These are phyloP conservation scores for Ochropleura leucogaster DNA, from an alignment of 2,888 invertebrate species.

Conservation along the genomic window DNA sequence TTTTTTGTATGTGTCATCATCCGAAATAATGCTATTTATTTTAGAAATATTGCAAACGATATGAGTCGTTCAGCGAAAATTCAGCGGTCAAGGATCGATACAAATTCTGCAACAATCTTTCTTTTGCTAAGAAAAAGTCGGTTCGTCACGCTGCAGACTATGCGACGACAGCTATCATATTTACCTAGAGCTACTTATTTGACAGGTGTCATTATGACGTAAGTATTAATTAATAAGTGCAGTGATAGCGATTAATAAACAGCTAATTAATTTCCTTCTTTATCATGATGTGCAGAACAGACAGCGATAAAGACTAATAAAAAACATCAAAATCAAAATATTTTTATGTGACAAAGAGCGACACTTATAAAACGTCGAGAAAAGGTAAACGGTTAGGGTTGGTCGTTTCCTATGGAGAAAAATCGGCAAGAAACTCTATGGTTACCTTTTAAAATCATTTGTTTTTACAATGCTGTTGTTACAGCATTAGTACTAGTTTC, in stretches of 20 bases:
- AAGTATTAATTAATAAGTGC: not conserved
- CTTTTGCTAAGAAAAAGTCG: not conserved
- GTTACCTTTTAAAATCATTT: too few species aligned
- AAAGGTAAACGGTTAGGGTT: too few species aligned
- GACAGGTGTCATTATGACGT: constrained; percentile 1
- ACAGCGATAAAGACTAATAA: not conserved
- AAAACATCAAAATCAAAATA: not conserved
- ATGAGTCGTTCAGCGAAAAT: not conserved
- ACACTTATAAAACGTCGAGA: too few species aligned
- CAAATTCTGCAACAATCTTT: not conserved
- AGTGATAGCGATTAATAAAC: not conserved
- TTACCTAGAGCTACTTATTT: not conserved
- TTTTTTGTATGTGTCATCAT: too few species aligned
- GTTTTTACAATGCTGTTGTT: too few species aligned
- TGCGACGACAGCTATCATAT: not conserved
- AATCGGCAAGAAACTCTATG: too few species aligned
- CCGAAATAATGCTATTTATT: too few species aligned
- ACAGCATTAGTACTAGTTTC: too few species aligned
- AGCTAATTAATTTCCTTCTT: not conserved
- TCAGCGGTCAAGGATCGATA: not conserved
- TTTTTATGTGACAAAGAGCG: too few species aligned
- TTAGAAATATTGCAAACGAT: too few species aligned
- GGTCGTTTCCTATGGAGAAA: too few species aligned
- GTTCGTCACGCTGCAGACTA: not conserved
- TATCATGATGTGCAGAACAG: not conserved